Base-by-base conservation (phyloP, 2,888 invertebrate genomes). In the Drosophila atripex region DNA sequence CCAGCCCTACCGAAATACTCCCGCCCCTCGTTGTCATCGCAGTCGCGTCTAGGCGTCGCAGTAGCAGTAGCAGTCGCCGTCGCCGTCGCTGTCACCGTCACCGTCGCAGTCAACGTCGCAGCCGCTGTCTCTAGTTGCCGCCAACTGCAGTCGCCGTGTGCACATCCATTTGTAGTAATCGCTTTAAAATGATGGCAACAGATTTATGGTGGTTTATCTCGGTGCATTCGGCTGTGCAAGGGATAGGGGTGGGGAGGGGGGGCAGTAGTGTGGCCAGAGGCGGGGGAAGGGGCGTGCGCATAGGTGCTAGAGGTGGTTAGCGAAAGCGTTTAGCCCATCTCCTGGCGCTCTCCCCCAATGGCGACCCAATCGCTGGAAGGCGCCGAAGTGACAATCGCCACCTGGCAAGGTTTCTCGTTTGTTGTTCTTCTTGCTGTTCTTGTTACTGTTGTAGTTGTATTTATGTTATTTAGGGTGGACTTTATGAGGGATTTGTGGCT, bases 171-270 rank as follows among this genome's bases (percentile, higher is more conserved):
- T 83, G 78, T 88, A 86, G 80, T 79, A 86, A 86, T 78, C 84
- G 77, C 85, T 87, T 86, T 78, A 83, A 85, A 86, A 86, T 86
- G 88, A 88, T 85, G 88, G 83, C 88, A 88, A 82, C 88, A 88
- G 88, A 88, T 88, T 88, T 88, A 88, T 88, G 85, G 88, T 88
- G 86, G 88, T 88, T 88, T 88, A 88, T 88, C 88, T 85, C 77
- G 77, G 82, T 86, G 85, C 88, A 85, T 75, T 80, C 76, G 79
- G 57, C 69, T 76, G 77, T 73, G 65, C 72, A 57, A 30, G 23
- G 18, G 18, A n/a, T 50, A 28, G 28, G 57, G 63, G 52, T 41
- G 45, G 43, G 28, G 28, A 2, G 38, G n/a, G 25, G 52, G 1
- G 28, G 6, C n/a, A 28, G 9, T 9, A 28, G 28, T 28, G 28